Conservation (phyloP, 2,113 vertebrate species). For the Notothenia coriiceps region DNA sequence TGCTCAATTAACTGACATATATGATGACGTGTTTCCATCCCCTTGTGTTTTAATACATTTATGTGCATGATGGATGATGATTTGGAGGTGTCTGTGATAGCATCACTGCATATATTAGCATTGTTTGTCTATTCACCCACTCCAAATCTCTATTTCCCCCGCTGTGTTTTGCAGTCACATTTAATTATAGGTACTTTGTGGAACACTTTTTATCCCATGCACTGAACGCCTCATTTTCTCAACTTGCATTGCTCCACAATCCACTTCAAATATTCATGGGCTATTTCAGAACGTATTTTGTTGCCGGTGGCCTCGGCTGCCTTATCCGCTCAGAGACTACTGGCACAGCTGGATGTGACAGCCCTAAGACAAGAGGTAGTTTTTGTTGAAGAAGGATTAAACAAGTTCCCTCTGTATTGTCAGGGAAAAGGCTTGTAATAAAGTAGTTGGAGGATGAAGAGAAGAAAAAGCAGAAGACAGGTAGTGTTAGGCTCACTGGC, state of each 20-base stretch:
- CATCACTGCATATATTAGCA: not conserved
- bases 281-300: constrained; percentile 53
- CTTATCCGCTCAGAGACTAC: constrained; percentile 30
- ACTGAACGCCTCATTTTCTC: constrained; percentile 12
- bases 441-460: constrained; percentile 4
- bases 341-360: constrained; percentile 49
- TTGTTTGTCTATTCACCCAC: not conserved
- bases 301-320: constrained; percentile 42
- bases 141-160: constrained; percentile 4
- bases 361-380: constrained; percentile 12
- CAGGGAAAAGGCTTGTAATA: not conserved
- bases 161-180: constrained; percentile 26
- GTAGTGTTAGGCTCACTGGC: constrained; percentile 4
- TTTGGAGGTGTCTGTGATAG: not conserved
- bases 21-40: not conserved
- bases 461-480: constrained; percentile 3
- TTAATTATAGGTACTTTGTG: constrained; percentile 31
- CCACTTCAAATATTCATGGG: constrained; percentile 70
- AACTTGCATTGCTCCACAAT: constrained; percentile 38
- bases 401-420: not conserved
- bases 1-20: not conserved
- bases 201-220: constrained; percentile 7
- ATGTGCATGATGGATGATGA: constrained; percentile 6
- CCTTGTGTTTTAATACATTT: not conserved
- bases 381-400: constrained; percentile 1